A percentile compares a stretch with the other conserved stretches of the same genome.
Evolutionary conservation across 2,113 vertebrate genomes (phyloP).

Genomic region (Ifrita kowaldi): DNA sequence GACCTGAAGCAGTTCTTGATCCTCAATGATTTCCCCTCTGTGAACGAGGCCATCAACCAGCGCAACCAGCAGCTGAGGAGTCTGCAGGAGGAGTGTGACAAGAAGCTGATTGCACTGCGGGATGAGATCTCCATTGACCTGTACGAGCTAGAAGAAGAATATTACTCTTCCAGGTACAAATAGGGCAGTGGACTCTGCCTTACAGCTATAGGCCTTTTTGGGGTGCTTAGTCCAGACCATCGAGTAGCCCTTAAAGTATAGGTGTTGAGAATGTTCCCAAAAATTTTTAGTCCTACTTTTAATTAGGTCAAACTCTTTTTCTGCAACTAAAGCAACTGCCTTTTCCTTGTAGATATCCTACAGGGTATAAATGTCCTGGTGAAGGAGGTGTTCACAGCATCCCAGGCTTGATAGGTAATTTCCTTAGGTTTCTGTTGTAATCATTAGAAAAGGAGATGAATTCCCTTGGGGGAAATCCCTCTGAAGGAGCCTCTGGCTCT

Average conservation of each 20-base stretch:
- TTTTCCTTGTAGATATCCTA: background rate
- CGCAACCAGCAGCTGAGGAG: conserved; percentile 90
- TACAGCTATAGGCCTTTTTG: background rate
- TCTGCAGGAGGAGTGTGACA: conserved; percentile 94
- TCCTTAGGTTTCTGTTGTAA: background rate
- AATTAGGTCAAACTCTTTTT: background rate
- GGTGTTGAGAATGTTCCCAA: background rate
- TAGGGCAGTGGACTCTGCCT: conserved; percentile 73
- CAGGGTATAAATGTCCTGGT: background rate
- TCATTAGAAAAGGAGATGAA: background rate
- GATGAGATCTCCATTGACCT: conserved; percentile 98
- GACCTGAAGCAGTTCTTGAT: conserved; percentile 98
- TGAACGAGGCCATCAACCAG: conserved; percentile 94
- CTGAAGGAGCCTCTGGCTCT: background rate
- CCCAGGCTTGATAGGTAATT: background rate
- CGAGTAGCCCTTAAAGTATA: background rate
- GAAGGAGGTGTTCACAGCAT: background rate
- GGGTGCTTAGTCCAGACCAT: background rate
- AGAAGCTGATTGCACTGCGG: conserved; percentile 88
- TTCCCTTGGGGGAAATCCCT: background rate
- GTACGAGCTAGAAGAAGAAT: conserved; percentile 99
- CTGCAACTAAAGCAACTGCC: background rate
- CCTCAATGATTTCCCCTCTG: conserved; percentile 95
- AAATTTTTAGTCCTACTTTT: background rate
- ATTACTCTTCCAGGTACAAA: conserved; percentile 99